Evolutionary conservation across 2,113 vertebrate genomes (phyloP).

Genomic region (Poeciliopsis occidentalis): DNA sequence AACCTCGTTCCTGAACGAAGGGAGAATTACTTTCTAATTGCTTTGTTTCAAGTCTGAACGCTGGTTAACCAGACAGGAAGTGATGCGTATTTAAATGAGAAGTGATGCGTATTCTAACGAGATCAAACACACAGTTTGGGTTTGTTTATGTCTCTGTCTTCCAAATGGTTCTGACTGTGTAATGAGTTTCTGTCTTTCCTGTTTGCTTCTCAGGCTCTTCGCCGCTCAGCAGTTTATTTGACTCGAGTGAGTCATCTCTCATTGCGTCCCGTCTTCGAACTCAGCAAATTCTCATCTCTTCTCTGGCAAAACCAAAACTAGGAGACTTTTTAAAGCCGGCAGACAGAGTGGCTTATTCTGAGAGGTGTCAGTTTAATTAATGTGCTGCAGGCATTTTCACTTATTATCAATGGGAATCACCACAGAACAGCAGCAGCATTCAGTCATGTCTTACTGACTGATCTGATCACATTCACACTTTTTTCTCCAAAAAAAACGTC

Average conservation of each 20-base stretch:
- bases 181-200: not conserved
- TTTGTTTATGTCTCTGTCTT: not conserved
- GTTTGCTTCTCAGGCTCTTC: slow-evolving; percentile 1
- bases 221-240: slow-evolving; percentile 29
- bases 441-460: slow-evolving; percentile 9
- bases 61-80: too few relatives aligned
- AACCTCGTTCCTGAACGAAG: too few relatives aligned
- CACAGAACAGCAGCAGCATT: slow-evolving; percentile 27
- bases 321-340: not conserved
- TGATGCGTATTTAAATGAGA: too few relatives aligned
- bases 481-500: too few relatives aligned
- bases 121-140: too few relatives aligned
- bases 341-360: slow-evolving; percentile 47
- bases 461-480: too few relatives aligned
- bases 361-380: slow-evolving; percentile 16
- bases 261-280: slow-evolving; percentile 14
- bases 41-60: too few relatives aligned
- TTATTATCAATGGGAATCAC: slow-evolving; percentile 3
- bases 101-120: too few relatives aligned
- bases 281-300: slow-evolving; percentile 18
- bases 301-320: slow-evolving; percentile 29
- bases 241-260: slow-evolving; percentile 48
- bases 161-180: not conserved
- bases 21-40: too few relatives aligned
- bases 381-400: slow-evolving; percentile 31